phyloP scores from a whole-genome alignment of 2,113 vertebrate genomes.

The Tychaedon coryphoeus region DNA sequence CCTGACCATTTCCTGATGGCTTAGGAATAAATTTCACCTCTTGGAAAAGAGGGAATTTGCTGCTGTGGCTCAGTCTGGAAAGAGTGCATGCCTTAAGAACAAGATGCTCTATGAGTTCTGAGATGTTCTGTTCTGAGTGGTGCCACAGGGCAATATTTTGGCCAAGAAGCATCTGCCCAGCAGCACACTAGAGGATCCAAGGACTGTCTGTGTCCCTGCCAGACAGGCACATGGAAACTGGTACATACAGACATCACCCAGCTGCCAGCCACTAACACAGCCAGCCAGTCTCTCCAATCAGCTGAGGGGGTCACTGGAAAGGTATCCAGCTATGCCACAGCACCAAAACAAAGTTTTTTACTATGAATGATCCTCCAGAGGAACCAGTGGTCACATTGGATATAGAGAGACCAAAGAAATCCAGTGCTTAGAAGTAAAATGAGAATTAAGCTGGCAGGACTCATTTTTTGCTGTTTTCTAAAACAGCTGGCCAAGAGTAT shows the following conservation, averaged over 20 bases:
- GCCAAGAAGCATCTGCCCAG: neutral
- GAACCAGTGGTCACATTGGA: rapidly evolving
- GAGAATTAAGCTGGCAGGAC: neutral
- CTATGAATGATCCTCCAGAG: neutral
- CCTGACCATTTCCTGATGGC: rapidly evolving
- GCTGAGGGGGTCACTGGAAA: neutral
- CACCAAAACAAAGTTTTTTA: neutral
- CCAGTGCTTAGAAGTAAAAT: neutral
- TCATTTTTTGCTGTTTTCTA: neutral
- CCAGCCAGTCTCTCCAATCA: neutral
- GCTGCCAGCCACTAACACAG: neutral
- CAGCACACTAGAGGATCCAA: neutral
- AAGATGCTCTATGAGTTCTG: neutral
- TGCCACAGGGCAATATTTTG: neutral
- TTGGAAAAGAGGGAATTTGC: neutral
- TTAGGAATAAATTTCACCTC: neutral
- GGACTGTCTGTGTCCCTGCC: neutral
- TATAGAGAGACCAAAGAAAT: neutral
- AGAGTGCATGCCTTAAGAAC: neutral
- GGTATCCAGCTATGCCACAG: neutral
- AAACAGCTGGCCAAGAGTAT: neutral
- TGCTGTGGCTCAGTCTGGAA: neutral
- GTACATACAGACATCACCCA: neutral
- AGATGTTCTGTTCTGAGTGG: neutral
- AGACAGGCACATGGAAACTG: neutral